phyloP scores from a whole-genome alignment of 2,888 invertebrate genomes.

The Phortica okadai region DNA sequence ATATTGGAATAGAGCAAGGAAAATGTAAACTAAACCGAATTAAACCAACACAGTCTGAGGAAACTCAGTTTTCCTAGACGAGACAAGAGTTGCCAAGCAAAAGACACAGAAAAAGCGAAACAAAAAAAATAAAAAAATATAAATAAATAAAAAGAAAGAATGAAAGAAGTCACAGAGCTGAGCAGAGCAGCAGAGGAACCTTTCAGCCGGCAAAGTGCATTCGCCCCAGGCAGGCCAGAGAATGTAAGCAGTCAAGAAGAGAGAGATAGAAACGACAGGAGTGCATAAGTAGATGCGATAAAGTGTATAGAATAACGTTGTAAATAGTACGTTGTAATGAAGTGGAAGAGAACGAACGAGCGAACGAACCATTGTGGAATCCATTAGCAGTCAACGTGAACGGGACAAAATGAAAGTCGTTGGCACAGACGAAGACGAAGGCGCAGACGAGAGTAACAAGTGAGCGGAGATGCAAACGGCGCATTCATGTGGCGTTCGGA shows the following conservation, averaged over 20 bases:
- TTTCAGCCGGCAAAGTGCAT: slow-evolving; percentile 61
- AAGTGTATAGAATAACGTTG: slow-evolving; percentile 19
- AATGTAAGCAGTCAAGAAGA: not conserved
- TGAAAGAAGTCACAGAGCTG: slow-evolving; percentile 29
- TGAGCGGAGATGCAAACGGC: slow-evolving; percentile 18
- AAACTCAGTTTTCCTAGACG: slow-evolving; percentile 41
- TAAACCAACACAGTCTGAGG: slow-evolving; percentile 18
- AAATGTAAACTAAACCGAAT: slow-evolving; percentile 41
- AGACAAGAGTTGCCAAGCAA: slow-evolving; percentile 32
- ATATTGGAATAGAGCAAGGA: slow-evolving; percentile 42
- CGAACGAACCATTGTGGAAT: slow-evolving; percentile 46
- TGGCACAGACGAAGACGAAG: slow-evolving; percentile 30
- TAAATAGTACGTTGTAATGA: slow-evolving; percentile 3
- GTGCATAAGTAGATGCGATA: slow-evolving; percentile 4
- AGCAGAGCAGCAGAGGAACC: slow-evolving; percentile 48
- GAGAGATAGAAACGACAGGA: slow-evolving; percentile 24
- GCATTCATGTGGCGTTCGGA: slow-evolving; percentile 1
- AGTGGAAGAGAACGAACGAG: slow-evolving; percentile 42
- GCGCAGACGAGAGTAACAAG: slow-evolving; percentile 24
- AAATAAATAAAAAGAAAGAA: slow-evolving; percentile 10
- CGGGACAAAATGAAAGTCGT: slow-evolving; percentile 49
- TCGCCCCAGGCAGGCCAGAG: slow-evolving; percentile 49
- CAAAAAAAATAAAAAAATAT: slow-evolving; percentile 38
- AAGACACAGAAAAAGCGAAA: not conserved
- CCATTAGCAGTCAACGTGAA: slow-evolving; percentile 56